These are phyloP conservation scores for Gallinago nigripennis DNA, from an alignment of 2,797 vertebrate genomes.

Conservation along the genomic window DNA sequence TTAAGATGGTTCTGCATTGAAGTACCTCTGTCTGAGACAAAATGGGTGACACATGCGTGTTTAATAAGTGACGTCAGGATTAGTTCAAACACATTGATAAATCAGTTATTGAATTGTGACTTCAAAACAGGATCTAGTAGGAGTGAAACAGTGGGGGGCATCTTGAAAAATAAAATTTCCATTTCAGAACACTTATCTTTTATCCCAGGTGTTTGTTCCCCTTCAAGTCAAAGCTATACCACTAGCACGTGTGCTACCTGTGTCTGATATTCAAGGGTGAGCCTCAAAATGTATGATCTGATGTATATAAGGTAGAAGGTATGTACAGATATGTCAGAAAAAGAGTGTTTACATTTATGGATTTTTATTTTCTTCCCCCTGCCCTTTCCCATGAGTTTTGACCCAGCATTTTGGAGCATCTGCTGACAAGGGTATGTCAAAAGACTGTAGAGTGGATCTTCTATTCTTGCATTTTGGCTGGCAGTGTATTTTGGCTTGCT, in stretches of 20 bases:
- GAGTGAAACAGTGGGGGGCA: not conserved
- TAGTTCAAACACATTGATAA: not conserved
- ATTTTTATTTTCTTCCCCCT: not conserved
- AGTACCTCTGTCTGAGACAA: not conserved
- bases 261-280: not conserved
- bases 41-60: not conserved
- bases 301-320: not conserved
- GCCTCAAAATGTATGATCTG: not conserved
- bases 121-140: not conserved
- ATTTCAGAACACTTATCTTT: not conserved
- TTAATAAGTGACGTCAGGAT: not conserved
- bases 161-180: not conserved
- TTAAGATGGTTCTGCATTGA: not conserved
- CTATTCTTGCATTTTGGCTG: conserved; percentile 35
- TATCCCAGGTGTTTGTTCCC: not conserved
- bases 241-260: not conserved
- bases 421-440: not conserved
- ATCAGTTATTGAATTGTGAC: not conserved
- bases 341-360: not conserved
- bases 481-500: conserved; percentile 8
- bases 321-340: not conserved
- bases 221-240: not conserved
- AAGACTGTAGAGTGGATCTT: not conserved
- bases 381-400: not conserved
- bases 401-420: not conserved